These are phyloP conservation scores for Neostethus bicornis DNA, from an alignment of 2,797 vertebrate genomes.

Conservation along the genomic window DNA sequence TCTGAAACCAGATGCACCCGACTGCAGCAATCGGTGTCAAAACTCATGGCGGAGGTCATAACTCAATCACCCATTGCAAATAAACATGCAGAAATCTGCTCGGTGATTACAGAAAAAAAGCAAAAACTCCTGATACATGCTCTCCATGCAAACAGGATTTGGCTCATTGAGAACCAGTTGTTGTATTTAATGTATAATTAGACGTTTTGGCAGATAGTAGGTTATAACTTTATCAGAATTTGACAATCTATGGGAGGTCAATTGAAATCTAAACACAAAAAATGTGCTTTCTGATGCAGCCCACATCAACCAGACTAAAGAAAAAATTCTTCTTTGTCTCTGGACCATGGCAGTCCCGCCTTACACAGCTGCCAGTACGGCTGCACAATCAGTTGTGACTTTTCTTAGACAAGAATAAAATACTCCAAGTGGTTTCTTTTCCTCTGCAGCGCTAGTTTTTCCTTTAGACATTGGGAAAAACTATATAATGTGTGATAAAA, in stretches of 20 bases:
- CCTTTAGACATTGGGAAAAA: conserved; percentile 11
- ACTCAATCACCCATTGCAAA: conserved; percentile 16
- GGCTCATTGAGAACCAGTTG: conserved; percentile 3
- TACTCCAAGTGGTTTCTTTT: not conserved
- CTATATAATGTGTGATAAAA: conserved; percentile 6
- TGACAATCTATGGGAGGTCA: not conserved
- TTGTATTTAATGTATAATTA: not conserved
- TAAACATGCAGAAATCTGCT: conserved; percentile 17
- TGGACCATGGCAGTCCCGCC: not conserved
- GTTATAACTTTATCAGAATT: not conserved
- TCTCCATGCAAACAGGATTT: not conserved
- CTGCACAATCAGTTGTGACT: not conserved
- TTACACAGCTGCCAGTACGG: not conserved
- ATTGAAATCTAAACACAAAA: not conserved
- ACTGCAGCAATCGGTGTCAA: conserved; percentile 14
- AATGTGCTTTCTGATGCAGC: not conserved
- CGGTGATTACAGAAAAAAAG: conserved; percentile 1
- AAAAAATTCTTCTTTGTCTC: not conserved
- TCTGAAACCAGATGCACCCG: conserved; percentile 21
- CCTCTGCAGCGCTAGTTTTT: conserved; percentile 7
- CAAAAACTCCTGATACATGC: not conserved
- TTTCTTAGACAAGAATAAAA: not conserved
- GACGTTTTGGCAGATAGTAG: not conserved
- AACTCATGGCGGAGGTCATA: conserved; percentile 16
- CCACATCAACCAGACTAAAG: not conserved